Base-by-base conservation (phyloP, 2,797 vertebrate species). In the Pantherophis vulpinus region DNA sequence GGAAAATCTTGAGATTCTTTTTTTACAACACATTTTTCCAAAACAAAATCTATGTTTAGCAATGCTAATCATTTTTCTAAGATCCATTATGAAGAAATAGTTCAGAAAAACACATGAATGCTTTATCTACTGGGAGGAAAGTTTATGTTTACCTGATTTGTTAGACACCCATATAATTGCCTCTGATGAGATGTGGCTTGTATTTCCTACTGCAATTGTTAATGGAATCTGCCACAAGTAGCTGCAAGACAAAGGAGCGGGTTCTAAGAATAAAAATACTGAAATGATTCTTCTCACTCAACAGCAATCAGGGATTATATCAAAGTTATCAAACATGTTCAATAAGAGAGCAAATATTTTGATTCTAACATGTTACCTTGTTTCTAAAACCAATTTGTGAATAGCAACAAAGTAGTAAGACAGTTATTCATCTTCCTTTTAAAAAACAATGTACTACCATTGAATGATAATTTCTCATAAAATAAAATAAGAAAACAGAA, bases 151-250 rank as follows among this genome's bases (percentile, higher is more conserved):
- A 99, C 99, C 99, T 98, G 99, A 98, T 98, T 97, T 98, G 98
- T 99, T 99, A 97, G 98, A 98, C 97, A 99, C 98, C 99, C 99
- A 99, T 98, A 99, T 98, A 98, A 99, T 98, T 96, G 97, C 97
- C 97, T 99, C 98, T 94, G 98, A 96, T 96, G 98, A 98, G 95
- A 99, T 97, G 92, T 98, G 96, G 95, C 98, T 99, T 92, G 97
- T 96, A 97, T 99, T 99, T 98, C 99, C 99, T 97, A 99, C 97
- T 63, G 98, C 98, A 94, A 99, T 98, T 86, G 99, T 99, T 98
- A 99, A 96, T 79, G 99, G 99, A 93, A 99, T 98, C 97, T 99
- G 98, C 99, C 99, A 99, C 97, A 98, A 98, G 94, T 98, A 99
- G 97, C 99, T 99, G 97, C 94, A 98, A 98, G 97, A 97, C 96